A percentile compares a stretch with the other conserved stretches of the same genome.
These are phyloP conservation scores for Cyphomyrus plagiostoma DNA, from an alignment of 2,113 vertebrate species.

Conservation along the genomic window DNA sequence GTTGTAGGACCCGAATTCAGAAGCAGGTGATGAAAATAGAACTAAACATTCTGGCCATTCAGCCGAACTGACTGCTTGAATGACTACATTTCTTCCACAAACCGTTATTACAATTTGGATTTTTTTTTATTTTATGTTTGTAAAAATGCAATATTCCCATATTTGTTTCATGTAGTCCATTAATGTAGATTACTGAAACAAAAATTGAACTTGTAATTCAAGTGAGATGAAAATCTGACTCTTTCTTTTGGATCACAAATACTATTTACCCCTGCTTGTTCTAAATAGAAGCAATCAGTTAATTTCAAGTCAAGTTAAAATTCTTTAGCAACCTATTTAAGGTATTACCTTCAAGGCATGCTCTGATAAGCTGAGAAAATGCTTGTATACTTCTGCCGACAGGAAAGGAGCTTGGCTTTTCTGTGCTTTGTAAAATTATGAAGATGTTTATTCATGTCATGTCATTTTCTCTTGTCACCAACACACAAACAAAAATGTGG, in stretches of 20 bases:
- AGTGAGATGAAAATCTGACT: neutral
- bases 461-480: neutral
- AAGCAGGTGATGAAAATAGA: neutral
- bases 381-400: neutral
- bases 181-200: neutral
- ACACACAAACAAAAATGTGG: neutral
- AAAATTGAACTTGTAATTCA: neutral
- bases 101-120: neutral
- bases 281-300: neutral
- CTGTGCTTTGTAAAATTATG: neutral
- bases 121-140: neutral
- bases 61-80: neutral
- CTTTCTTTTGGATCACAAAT: neutral
- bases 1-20: neutral
- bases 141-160: neutral
- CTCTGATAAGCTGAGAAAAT: neutral
- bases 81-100: constrained; percentile 23
- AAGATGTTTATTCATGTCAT: neutral
- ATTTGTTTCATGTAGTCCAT: no score
- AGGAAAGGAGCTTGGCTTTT: neutral
- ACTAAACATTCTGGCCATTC: neutral
- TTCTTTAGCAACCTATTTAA: neutral
- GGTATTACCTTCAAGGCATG: neutral
- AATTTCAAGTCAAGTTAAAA: constrained; percentile 1
- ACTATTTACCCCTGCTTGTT: neutral